These are phyloP conservation scores for Premnoplex brunnescens DNA, from an alignment of 2,797 vertebrate genomes.

Conservation along the genomic window DNA sequence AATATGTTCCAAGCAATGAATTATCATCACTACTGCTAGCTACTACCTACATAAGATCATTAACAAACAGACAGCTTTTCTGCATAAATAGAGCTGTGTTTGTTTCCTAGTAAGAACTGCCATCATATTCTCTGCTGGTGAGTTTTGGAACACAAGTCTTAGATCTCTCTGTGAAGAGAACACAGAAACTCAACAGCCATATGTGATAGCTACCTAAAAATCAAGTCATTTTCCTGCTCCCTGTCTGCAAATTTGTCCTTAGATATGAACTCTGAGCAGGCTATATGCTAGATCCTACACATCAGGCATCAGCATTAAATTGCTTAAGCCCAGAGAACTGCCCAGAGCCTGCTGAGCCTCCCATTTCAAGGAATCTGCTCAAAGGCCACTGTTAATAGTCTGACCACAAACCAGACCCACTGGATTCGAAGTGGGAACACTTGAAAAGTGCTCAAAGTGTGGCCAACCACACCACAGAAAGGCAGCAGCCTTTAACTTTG, in stretches of 20 bases:
- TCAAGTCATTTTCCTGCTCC: constrained; percentile 12
- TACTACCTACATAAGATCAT: constrained; percentile 45
- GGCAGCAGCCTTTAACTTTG: neutral
- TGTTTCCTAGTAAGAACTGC: constrained; percentile 46
- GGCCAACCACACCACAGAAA: neutral
- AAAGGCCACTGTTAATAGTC: neutral
- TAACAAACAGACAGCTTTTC: constrained; percentile 25
- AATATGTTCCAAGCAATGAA: constrained; percentile 12
- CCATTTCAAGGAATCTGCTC: neutral
- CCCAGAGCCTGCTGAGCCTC: neutral
- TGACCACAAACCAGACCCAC: neutral
- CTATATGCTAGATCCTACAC: neutral
- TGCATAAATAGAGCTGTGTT: constrained; percentile 41
- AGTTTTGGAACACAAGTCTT: constrained; percentile 43
- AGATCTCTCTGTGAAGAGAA: neutral
- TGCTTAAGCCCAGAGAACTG: neutral
- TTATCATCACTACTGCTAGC: neutral
- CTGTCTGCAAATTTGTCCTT: constrained; percentile 37
- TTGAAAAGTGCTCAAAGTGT: neutral
- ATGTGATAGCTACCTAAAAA: constrained; percentile 37
- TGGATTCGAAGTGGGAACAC: neutral
- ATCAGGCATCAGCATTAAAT: neutral
- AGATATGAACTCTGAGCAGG: constrained; percentile 1
- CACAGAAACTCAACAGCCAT: constrained; percentile 31
- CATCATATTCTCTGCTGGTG: constrained; percentile 3